Evolutionary conservation across 1,140 invertebrate species (phyloP).

Genomic region (Listronotus oregonensis): DNA sequence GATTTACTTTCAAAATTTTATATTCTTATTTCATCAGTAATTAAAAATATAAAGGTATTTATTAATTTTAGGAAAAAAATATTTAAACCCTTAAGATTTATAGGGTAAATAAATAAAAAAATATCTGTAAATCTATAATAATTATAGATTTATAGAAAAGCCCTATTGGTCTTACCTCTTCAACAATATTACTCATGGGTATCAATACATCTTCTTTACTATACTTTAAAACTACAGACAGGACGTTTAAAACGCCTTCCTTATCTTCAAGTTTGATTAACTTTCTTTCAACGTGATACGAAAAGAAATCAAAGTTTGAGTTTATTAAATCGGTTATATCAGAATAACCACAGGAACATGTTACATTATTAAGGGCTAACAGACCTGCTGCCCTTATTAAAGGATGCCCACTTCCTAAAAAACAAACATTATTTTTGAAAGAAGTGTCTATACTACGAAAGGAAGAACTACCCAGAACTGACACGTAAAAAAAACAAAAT

Average conservation of each 20-base stretch:
- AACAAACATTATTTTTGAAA: neutral
- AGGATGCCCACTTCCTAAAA: constrained; percentile 63
- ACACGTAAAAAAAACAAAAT: too few species aligned
- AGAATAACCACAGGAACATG: constrained; percentile 57
- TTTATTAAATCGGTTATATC: constrained; percentile 62
- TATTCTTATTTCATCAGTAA: too few species aligned
- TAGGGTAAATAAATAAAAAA: too few species aligned
- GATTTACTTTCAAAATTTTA: too few species aligned
- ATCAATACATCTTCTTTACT: constrained; percentile 64
- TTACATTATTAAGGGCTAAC: constrained; percentile 60
- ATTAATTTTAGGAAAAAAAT: too few species aligned
- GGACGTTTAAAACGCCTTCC: constrained; percentile 61
- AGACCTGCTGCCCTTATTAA: constrained; percentile 62
- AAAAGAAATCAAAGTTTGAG: constrained; percentile 69
- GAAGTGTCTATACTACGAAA: too few species aligned
- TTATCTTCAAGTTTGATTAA: constrained; percentile 62
- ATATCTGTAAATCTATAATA: too few species aligned
- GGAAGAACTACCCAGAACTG: too few species aligned
- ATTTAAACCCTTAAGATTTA: too few species aligned
- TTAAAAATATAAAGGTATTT: too few species aligned
- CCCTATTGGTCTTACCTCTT: too few species aligned
- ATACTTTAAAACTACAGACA: constrained; percentile 69
- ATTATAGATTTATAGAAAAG: too few species aligned
- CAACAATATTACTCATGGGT: constrained; percentile 66
- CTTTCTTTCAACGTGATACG: constrained; percentile 66